These are phyloP conservation scores for Athetis lepigone DNA, from an alignment of 2,888 invertebrate species.

Conservation along the genomic window DNA sequence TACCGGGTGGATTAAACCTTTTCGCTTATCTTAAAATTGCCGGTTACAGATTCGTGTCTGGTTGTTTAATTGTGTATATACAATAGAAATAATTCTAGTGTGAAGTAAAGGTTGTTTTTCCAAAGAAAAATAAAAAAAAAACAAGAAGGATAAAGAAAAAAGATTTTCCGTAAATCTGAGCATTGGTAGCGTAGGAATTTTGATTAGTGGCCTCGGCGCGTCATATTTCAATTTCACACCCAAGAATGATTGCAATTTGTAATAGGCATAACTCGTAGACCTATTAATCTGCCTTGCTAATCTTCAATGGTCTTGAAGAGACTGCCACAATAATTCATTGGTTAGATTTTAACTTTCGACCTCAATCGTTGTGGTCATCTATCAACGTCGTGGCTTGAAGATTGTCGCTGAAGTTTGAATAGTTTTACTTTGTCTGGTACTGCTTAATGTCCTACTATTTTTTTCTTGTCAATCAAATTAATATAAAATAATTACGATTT, in stretches of 20 bases:
- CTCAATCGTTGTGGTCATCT: constrained; percentile 38
- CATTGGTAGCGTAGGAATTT: too few species aligned
- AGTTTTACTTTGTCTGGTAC: constrained; percentile 41
- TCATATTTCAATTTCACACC: constrained; percentile 13
- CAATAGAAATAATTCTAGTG: too few species aligned
- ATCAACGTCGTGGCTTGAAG: constrained; percentile 43
- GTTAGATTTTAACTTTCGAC: constrained; percentile 46
- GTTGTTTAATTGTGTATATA: too few species aligned
- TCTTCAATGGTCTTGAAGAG: constrained; percentile 14
- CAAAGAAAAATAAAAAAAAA: too few species aligned
- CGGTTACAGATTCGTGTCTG: too few species aligned
- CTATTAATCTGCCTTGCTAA: constrained; percentile 14
- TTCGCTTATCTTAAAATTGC: constrained; percentile 12
- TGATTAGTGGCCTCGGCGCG: constrained; percentile 6
- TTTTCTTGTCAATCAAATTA: constrained; percentile 26
- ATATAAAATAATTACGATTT: too few species aligned
- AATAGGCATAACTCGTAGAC: constrained; percentile 12
- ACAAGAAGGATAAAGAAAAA: too few species aligned
- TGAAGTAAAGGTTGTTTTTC: too few species aligned
- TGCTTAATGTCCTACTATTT: constrained; percentile 23
- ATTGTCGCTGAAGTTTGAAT: constrained; percentile 47
- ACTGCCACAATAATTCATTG: constrained; percentile 40
- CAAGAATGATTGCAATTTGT: constrained; percentile 15
- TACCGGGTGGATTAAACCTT: too few species aligned
- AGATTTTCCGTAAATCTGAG: too few species aligned